Evolutionary conservation across 2,888 invertebrate genomes (phyloP), one percentile per base, ranked within the genome.

Genomic region (Tachina lurida): DNA sequence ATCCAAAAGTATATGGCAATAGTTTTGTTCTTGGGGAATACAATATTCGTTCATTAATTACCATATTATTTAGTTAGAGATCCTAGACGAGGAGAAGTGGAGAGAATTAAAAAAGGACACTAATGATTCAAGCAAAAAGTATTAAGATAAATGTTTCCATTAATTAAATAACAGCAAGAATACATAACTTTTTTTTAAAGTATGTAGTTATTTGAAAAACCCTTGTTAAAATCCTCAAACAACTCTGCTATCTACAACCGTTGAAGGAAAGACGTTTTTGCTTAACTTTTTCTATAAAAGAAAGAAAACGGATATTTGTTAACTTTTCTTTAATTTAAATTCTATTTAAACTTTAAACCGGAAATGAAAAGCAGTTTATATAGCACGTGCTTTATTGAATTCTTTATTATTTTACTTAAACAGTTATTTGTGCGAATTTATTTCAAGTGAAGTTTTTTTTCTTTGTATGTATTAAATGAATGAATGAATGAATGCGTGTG

Each of bases 321-420:
- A 19, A 31, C 62, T 12, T 68, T 73, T 79, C 54, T 87, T 84
- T 54, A 10, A 47, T 31, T 31, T 31, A 47, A 49, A 52, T 56
- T 22, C 0, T 8, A 78, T 82, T 75, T 70, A 58, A 84, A 83
- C 77, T 87, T 86, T 86, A 77, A 84, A 88, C 52, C 87, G 88
- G 88, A 88, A 88, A 87, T 86, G 81, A 82, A 87, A 87, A 78
- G 84, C 75, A 77, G 75, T 87, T 84, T 86, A 80, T 84, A n/a
- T 63, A 58, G 80, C 88, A 89, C 89, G 88, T 87, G 85, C 70
- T 82, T 84, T 74, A 67, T 62, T 70, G 68, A 73, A 77, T 71
- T 49, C 17, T n/a, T 78, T 60, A 49, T 71, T 63, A 49, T 71
- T 63, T 63, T 12, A 52, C 60, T 31, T 70, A 15, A 39, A n/a